phyloP scores from a whole-genome alignment of 2,113 vertebrate species.

The Hippoglossus stenolepis region DNA sequence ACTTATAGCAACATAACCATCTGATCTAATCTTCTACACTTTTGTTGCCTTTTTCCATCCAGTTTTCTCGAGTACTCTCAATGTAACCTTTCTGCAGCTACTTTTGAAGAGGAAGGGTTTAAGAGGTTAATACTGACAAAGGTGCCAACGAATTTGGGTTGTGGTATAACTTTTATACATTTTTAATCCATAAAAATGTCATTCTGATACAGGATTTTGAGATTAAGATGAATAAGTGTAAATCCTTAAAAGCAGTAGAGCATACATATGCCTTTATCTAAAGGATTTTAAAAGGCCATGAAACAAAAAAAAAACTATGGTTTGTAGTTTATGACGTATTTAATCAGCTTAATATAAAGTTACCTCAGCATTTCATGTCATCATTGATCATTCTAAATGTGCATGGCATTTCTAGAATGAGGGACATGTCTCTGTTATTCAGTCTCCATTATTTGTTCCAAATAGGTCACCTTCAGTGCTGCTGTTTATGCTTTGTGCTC shows the following conservation, averaged over 20 bases:
- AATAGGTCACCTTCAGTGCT: slow-evolving; percentile 29
- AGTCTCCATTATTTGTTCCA: neutral
- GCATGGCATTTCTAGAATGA: slow-evolving; percentile 22
- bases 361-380: neutral
- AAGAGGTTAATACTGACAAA: slow-evolving; percentile 4
- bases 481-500: slow-evolving; percentile 20
- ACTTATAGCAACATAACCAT: no score
- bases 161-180: slow-evolving; percentile 6
- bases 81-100: neutral
- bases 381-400: slow-evolving; percentile 4
- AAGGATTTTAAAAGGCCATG: neutral
- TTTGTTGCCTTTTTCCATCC: neutral
- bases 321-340: neutral
- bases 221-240: neutral
- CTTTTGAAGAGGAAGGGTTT: neutral
- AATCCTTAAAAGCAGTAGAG: neutral
- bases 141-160: neutral
- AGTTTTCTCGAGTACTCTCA: neutral
- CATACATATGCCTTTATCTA: neutral
- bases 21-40: neutral
- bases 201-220: slow-evolving; percentile 7
- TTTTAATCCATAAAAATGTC: neutral
- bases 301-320: neutral
- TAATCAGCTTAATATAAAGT: neutral
- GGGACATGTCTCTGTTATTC: neutral